Evolutionary conservation across 2,888 invertebrate species (phyloP).

Genomic region (Oligia fasciuncula): DNA sequence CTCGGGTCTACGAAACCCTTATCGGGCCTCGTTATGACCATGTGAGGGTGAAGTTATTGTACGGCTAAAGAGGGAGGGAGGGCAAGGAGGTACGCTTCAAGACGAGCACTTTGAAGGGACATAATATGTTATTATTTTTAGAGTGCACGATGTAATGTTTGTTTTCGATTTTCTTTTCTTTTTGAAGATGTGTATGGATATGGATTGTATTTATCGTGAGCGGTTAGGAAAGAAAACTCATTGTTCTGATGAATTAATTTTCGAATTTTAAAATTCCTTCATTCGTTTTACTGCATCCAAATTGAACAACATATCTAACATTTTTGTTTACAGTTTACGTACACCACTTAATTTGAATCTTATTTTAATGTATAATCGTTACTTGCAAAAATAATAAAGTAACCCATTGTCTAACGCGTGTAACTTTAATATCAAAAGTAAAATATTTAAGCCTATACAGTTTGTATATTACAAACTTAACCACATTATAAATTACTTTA

Average conservation of each 20-base stretch:
- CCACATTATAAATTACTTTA: neutral
- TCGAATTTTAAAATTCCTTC: neutral
- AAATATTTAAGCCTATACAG: constrained; percentile 6
- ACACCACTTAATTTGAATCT: neutral
- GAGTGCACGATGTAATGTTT: constrained; percentile 77
- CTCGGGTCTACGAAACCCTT: constrained; percentile 88
- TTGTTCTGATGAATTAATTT: neutral
- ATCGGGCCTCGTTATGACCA: constrained; percentile 90
- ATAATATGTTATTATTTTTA: constrained; percentile 88
- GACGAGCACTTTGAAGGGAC: constrained; percentile 84
- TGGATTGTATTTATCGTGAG: constrained; percentile 25
- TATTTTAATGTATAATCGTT: neutral
- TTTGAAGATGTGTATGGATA: constrained; percentile 30
- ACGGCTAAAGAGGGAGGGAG: constrained; percentile 72
- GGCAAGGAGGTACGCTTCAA: constrained; percentile 69
- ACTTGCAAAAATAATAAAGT: neutral
- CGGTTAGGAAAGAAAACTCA: neutral
- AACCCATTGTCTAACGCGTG: neutral
- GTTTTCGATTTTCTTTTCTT: constrained; percentile 79
- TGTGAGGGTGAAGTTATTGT: constrained; percentile 89
- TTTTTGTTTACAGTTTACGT: neutral
- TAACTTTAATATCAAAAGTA: neutral
- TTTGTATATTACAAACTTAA: neutral
- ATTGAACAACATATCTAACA: neutral
- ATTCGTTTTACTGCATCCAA: neutral